phyloP scores from a whole-genome alignment of 1,140 invertebrate genomes.

The Pararge aegeria region DNA sequence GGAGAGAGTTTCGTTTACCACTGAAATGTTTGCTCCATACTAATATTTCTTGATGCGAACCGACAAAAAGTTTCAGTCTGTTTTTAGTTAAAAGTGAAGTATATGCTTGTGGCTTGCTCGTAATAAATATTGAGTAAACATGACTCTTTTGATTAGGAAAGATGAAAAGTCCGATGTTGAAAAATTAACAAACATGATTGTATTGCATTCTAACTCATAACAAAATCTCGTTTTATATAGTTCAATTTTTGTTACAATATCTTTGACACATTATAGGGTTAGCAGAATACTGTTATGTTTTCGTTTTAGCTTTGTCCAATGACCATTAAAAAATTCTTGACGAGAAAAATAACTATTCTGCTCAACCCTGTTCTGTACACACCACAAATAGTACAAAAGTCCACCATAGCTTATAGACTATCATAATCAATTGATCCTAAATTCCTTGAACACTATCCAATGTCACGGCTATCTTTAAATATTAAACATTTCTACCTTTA shows the following conservation, averaged over 20 bases:
- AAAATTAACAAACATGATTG: background rate
- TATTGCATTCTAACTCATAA: constrained; percentile 2
- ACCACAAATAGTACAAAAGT: constrained; percentile 75
- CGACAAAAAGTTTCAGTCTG: constrained; percentile 6
- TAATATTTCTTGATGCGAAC: background rate
- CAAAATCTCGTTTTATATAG: constrained; percentile 5
- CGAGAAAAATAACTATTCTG: constrained; percentile 30
- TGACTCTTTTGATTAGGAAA: constrained; percentile 14
- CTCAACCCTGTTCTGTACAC: constrained; percentile 56
- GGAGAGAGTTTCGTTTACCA: no score
- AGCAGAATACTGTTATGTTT: constrained; percentile 30
- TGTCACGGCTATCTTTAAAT: constrained; percentile 62
- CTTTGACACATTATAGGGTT: constrained; percentile 60
- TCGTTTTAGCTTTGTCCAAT: background rate
- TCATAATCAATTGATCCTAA: constrained; percentile 56
- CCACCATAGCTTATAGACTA: constrained; percentile 52
- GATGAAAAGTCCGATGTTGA: constrained; percentile 5
- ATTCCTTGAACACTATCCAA: constrained; percentile 68
- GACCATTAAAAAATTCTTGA: no score
- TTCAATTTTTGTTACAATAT: constrained; percentile 24
- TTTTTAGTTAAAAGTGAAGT: constrained; percentile 14
- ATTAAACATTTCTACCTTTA: constrained; percentile 72
- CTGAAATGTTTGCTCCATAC: constrained; percentile 7
- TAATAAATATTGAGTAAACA: constrained; percentile 15
- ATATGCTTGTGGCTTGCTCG: background rate